Percentiles rank a stretch among this genome's conserved stretches.
These are phyloP conservation scores for Melitaea athalia DNA, from an alignment of 2,888 invertebrate genomes.

Conservation along the genomic window DNA sequence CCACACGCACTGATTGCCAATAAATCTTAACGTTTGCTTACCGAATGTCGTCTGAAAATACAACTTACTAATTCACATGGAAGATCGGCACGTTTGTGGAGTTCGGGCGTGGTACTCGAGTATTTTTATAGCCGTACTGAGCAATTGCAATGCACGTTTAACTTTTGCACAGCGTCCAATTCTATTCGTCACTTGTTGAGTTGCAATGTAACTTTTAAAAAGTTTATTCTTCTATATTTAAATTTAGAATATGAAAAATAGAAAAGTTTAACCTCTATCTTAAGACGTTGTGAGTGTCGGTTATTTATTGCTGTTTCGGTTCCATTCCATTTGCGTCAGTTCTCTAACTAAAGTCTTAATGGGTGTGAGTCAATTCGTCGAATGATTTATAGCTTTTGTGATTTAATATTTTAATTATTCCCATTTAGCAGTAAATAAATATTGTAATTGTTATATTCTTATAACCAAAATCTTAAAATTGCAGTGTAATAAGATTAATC, in stretches of 20 bases:
- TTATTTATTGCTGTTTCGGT: constrained; percentile 63
- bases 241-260: constrained; percentile 20
- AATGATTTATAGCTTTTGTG: constrained; percentile 60
- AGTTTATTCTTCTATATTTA: constrained; percentile 14
- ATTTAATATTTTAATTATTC: constrained; percentile 43
- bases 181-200: constrained; percentile 53
- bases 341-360: constrained; percentile 57
- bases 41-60: constrained; percentile 67
- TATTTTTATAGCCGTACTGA: constrained; percentile 68
- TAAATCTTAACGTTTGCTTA: constrained; percentile 75
- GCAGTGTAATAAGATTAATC: not conserved
- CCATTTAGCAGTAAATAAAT: constrained; percentile 10
- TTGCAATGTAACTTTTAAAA: constrained; percentile 34
- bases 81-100: constrained; percentile 62
- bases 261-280: constrained; percentile 24
- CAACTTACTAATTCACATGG: constrained; percentile 61
- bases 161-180: constrained; percentile 57
- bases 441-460: not conserved
- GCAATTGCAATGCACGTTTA: constrained; percentile 57
- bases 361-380: constrained; percentile 61
- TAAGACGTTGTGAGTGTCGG: constrained; percentile 31
- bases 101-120: constrained; percentile 62
- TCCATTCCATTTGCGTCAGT: constrained; percentile 64
- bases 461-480: not conserved
- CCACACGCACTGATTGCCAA: constrained; percentile 69